Evolutionary conservation across 2,797 vertebrate genomes (phyloP).

Genomic region (Lophius americanus): DNA sequence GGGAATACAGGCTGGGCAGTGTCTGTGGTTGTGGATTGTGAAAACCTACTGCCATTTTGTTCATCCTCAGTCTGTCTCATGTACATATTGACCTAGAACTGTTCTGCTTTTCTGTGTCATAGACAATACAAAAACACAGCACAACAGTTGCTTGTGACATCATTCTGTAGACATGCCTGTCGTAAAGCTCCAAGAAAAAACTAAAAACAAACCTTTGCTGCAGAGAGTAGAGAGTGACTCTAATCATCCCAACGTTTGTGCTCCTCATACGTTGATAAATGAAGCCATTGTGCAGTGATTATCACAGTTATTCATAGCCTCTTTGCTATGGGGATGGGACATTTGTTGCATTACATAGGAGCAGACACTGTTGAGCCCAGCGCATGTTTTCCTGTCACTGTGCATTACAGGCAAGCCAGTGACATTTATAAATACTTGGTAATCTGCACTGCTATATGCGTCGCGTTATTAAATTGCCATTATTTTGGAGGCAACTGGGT

Average conservation of each 20-base stretch:
- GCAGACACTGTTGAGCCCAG: constrained; percentile 73
- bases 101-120: constrained; percentile 13
- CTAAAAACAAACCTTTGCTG: constrained; percentile 52
- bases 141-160: constrained; percentile 58
- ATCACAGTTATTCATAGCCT: constrained; percentile 83
- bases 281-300: constrained; percentile 83
- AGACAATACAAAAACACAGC: constrained; percentile 33
- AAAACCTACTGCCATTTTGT: constrained; percentile 7
- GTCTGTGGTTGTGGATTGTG: constrained; percentile 2
- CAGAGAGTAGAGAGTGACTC: constrained; percentile 52
- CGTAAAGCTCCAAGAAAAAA: constrained; percentile 36
- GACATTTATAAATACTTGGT: constrained; percentile 83
- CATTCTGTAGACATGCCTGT: constrained; percentile 44
- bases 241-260: constrained; percentile 63
- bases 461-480: constrained; percentile 81
- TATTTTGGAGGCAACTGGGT: constrained; percentile 74
- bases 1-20: constrained; percentile 4
- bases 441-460: constrained; percentile 73
- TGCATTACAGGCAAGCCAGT: constrained; percentile 71
- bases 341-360: constrained; percentile 81
- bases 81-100: constrained; percentile 2
- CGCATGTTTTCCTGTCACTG: constrained; percentile 76
- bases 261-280: constrained; percentile 78
- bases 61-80: constrained; percentile 14
- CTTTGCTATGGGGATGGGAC: constrained; percentile 73